Percentiles rank a stretch among this genome's conserved stretches.
Evolutionary conservation across 2,113 vertebrate species (phyloP).

Genomic region (Eulacestoma nigropectus): DNA sequence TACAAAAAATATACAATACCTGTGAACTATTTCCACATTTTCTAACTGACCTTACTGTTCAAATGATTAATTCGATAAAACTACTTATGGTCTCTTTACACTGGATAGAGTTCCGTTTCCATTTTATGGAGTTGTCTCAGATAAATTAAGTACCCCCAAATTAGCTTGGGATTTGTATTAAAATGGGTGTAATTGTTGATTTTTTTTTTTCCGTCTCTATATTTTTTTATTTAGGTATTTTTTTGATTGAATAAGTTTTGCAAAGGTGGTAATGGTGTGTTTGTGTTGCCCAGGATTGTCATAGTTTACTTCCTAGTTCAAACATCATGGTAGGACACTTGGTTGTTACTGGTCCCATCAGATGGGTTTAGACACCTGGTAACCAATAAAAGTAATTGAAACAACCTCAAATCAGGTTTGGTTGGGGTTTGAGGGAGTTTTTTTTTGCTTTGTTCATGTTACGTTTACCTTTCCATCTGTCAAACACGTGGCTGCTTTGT

Average conservation of each 20-base stretch:
- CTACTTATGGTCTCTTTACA: neutral
- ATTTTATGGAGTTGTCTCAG: neutral
- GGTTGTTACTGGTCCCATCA: neutral
- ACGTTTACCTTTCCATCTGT: neutral
- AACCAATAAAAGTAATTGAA: neutral
- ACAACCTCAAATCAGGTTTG: neutral
- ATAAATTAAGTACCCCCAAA: neutral
- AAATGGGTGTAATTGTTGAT: neutral
- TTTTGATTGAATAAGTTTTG: neutral
- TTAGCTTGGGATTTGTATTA: neutral
- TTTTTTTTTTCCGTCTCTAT: neutral
- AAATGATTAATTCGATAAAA: neutral
- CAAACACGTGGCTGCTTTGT: neutral
- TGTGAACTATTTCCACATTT: neutral
- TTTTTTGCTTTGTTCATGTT: neutral
- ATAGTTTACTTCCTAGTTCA: neutral
- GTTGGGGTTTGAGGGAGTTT: fast-evolving
- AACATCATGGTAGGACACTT: neutral
- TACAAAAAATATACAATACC: neutral
- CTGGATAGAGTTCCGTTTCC: neutral
- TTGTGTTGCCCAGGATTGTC: neutral
- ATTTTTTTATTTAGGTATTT: neutral
- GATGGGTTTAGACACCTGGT: neutral
- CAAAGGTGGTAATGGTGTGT: neutral
- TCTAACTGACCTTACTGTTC: neutral